phyloP scores from a whole-genome alignment of 2,797 vertebrate species.

The Emydoidea blandingii region DNA sequence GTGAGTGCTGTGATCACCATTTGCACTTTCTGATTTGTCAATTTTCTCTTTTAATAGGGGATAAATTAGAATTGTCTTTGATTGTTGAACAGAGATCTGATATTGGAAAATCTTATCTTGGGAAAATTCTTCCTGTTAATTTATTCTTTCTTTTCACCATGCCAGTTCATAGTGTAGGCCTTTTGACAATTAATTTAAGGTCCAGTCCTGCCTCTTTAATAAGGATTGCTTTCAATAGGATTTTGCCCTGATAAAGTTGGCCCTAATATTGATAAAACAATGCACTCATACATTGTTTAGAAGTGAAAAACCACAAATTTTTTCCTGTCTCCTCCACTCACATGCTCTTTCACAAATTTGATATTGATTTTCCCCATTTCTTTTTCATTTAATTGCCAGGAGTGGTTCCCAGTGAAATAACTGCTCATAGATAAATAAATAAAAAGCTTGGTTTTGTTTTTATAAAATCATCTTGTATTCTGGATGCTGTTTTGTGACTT shows the following conservation, averaged over 20 bases:
- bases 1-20: background rate
- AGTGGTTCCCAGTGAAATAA: background rate
- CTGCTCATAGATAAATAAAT: background rate
- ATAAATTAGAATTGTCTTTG: background rate
- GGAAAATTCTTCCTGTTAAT: background rate
- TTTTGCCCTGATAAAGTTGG: background rate
- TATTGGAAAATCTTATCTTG: background rate
- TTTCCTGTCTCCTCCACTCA: background rate
- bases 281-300: background rate
- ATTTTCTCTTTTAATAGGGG: background rate
- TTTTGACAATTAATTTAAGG: background rate
- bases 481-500: background rate
- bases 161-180: background rate
- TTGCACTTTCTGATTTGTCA: background rate
- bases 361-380: fast-evolving
- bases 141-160: background rate
- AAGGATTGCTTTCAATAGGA: background rate
- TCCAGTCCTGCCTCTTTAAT: background rate
- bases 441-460: background rate
- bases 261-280: background rate
- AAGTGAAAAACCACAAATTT: background rate
- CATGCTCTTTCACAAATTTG: background rate
- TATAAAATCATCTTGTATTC: background rate
- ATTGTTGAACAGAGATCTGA: fast-evolving
- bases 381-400: background rate